phyloP scores from a whole-genome alignment of 2,113 vertebrate species.

The Cyanistes caeruleus region DNA sequence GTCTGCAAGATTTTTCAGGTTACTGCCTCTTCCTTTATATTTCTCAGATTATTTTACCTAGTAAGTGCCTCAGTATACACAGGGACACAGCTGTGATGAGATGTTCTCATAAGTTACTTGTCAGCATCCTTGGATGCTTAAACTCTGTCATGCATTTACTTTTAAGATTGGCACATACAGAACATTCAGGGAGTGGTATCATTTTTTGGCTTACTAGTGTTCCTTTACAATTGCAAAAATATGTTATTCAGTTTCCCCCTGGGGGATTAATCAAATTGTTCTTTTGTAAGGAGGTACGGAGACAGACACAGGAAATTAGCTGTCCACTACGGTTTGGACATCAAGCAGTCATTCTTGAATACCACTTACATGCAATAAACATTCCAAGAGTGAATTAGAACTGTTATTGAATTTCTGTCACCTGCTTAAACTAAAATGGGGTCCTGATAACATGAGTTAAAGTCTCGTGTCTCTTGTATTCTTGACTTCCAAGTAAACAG shows the following conservation, averaged over 20 bases:
- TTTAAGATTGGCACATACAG: neutral
- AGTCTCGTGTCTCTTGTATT: neutral
- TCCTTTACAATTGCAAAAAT: neutral
- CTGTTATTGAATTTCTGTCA: slow-evolving; percentile 61
- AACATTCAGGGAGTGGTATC: neutral
- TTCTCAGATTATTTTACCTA: neutral
- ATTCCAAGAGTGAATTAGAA: slow-evolving; percentile 62
- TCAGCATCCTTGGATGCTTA: neutral
- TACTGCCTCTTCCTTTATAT: neutral
- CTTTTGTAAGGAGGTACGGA: neutral
- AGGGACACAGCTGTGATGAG: neutral
- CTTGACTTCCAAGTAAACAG: neutral
- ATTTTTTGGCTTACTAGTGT: neutral
- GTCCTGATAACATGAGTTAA: slow-evolving; percentile 38
- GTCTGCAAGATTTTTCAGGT: neutral
- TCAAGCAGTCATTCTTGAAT: slow-evolving; percentile 37
- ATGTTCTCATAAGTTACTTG: neutral
- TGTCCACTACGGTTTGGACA: slow-evolving; percentile 31
- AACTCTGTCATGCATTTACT: neutral
- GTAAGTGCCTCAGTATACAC: neutral
- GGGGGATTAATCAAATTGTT: slow-evolving; percentile 31
- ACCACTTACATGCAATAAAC: slow-evolving; percentile 12
- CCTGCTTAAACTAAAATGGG: slow-evolving; percentile 14
- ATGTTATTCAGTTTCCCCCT: neutral
- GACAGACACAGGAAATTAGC: slow-evolving; percentile 43